phyloP scores from a whole-genome alignment of 2,888 invertebrate genomes.

The Noctua janthe region DNA sequence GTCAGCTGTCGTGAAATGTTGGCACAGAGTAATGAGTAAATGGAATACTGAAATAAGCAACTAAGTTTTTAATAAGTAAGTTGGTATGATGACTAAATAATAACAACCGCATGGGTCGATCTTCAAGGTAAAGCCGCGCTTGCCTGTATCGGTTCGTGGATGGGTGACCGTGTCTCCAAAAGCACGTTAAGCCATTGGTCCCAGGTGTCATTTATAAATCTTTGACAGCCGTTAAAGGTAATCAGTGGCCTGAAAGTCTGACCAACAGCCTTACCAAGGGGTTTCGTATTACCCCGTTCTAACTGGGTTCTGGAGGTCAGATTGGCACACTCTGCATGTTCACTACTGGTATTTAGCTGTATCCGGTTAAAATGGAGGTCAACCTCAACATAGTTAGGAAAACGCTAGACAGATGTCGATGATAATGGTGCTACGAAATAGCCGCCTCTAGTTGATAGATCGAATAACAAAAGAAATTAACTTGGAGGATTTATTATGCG shows the following conservation, averaged over 20 bases:
- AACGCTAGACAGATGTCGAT: too few relatives aligned
- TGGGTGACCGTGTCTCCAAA: neutral
- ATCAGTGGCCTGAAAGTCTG: neutral
- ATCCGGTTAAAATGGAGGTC: too few relatives aligned
- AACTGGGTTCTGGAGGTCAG: too few relatives aligned
- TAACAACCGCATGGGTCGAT: neutral
- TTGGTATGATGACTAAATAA: neutral
- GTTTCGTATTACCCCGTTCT: too few relatives aligned
- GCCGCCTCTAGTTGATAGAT: neutral
- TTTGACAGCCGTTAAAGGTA: neutral
- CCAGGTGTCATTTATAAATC: neutral
- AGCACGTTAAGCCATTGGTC: neutral
- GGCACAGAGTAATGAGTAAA: conserved; percentile 4
- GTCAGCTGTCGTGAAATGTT: neutral
- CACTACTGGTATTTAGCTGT: too few relatives aligned
- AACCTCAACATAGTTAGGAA: too few relatives aligned
- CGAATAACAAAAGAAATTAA: neutral
- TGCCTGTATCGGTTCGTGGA: neutral
- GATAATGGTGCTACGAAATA: neutral
- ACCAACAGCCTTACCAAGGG: too few relatives aligned
- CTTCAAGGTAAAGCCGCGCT: neutral
- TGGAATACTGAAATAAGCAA: neutral
- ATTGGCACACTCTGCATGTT: too few relatives aligned
- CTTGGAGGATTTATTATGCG: neutral
- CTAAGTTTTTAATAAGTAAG: neutral